A percentile compares a stretch with the other conserved stretches of the same genome.
Conservation (phyloP, 2,113 vertebrate genomes). For the Galbula dea region DNA sequence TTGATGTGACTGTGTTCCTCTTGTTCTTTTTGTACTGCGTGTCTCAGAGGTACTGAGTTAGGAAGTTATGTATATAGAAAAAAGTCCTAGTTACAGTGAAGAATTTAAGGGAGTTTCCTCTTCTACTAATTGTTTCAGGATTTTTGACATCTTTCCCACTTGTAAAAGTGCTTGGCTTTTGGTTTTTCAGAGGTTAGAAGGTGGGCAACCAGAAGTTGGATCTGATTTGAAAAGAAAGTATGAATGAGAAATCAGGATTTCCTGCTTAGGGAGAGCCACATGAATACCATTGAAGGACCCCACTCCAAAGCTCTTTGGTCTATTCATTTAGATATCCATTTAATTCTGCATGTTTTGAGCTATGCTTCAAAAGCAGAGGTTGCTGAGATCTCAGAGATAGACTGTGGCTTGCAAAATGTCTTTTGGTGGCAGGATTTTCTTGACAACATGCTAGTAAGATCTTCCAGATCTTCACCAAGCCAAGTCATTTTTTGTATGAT, state of each 20-base stretch:
- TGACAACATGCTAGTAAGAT: not conserved
- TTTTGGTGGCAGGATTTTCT: not conserved
- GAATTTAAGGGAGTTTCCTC: not conserved
- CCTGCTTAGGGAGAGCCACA: not conserved
- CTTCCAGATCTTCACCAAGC: not conserved
- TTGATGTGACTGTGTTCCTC: not conserved
- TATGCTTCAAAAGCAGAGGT: not conserved
- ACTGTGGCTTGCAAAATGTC: not conserved
- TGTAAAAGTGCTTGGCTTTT: not conserved
- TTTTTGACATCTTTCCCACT: not conserved
- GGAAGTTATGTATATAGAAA: not conserved
- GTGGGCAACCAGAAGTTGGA: not conserved
- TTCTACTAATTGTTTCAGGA: not conserved
- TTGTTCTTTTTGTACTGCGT: not conserved
- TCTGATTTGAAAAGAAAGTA: not conserved
- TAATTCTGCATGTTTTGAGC: not conserved
- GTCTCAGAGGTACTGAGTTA: not conserved
- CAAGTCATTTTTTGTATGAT: not conserved
- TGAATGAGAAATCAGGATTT: conserved; percentile 20
- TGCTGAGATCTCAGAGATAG: not conserved
- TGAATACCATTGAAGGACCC: not conserved
- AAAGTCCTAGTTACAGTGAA: not conserved
- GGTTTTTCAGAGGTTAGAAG: conserved; percentile 30
- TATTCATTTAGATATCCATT: not conserved
- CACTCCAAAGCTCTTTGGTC: not conserved